Evolutionary conservation across 2,888 invertebrate species (phyloP).

Genomic region (Microctonus brassicae): DNA sequence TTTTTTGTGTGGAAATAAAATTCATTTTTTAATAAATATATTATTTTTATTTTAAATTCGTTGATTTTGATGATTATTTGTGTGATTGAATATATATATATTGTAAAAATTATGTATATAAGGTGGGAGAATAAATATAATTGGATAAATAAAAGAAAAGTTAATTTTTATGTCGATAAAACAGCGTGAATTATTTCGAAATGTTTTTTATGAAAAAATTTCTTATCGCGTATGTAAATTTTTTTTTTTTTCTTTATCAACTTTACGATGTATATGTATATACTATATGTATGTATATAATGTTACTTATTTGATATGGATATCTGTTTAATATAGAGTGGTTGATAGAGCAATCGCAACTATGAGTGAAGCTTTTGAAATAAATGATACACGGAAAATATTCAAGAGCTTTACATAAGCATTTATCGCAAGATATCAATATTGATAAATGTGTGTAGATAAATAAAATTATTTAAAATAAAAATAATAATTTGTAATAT

Average conservation of each 20-base stretch:
- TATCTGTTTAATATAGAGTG: conserved; percentile 1
- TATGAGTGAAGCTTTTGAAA: neutral
- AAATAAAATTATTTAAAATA: too few relatives aligned
- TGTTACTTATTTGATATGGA: neutral
- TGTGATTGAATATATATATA: too few relatives aligned
- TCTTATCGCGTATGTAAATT: neutral
- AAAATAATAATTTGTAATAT: too few relatives aligned
- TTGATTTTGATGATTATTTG: too few relatives aligned
- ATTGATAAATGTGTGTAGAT: neutral
- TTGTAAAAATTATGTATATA: too few relatives aligned
- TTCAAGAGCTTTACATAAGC: neutral
- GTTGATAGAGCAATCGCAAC: neutral
- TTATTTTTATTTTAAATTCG: too few relatives aligned
- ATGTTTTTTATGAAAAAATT: neutral
- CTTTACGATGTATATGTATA: neutral
- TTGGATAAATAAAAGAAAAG: too few relatives aligned
- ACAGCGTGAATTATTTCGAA: neutral
- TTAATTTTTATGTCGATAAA: too few relatives aligned
- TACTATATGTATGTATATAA: neutral
- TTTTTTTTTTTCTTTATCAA: neutral
- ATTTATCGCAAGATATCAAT: neutral
- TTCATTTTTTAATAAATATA: too few relatives aligned
- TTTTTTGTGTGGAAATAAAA: too few relatives aligned
- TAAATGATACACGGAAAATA: neutral
- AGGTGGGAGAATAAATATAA: too few relatives aligned